Conservation (phyloP, 2,888 invertebrate species). For the Caenorhabditis panamensis region DNA sequence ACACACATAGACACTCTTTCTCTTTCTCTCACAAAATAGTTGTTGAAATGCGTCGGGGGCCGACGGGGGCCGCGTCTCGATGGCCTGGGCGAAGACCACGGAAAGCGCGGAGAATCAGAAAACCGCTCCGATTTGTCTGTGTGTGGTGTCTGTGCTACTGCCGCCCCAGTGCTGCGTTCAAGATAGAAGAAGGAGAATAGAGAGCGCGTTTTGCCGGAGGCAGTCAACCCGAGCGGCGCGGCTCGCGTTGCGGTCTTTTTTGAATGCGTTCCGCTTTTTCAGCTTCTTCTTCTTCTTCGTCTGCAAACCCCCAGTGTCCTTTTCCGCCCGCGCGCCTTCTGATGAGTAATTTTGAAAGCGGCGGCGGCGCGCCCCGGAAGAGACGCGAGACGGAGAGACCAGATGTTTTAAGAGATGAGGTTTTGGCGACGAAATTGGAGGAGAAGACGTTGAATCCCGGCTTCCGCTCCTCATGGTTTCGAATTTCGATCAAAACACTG, state of each 20-base stretch:
- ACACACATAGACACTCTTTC: conserved; percentile 45
- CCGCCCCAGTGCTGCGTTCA: conserved; percentile 52
- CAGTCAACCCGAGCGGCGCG: conserved; percentile 31
- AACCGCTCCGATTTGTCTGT: conserved; percentile 59
- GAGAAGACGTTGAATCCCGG: conserved; percentile 6
- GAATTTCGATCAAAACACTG: conserved; percentile 15
- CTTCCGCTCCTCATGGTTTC: conserved; percentile 7
- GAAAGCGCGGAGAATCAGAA: conserved; percentile 27
- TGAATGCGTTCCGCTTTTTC: conserved; percentile 31
- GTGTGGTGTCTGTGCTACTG: conserved; percentile 56
- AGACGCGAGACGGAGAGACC: conserved; percentile 9
- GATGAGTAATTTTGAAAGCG: conserved; percentile 11
- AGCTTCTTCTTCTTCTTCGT: not conserved
- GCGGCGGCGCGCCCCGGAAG: conserved; percentile 5
- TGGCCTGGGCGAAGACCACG: conserved; percentile 26
- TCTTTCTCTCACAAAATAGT: conserved; percentile 51
- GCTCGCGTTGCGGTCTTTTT: conserved; percentile 56
- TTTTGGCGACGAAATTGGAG: conserved; percentile 12
- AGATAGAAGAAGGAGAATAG: conserved; percentile 35
- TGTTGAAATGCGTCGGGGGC: conserved; percentile 55
- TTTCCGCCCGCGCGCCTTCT: not conserved
- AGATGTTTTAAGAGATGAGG: conserved; percentile 18
- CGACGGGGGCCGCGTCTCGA: conserved; percentile 38
- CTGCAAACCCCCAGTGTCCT: not conserved
- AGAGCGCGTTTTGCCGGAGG: conserved; percentile 28